phyloP scores from a whole-genome alignment of 2,888 invertebrate species.

The Strigamia transsilvanica region DNA sequence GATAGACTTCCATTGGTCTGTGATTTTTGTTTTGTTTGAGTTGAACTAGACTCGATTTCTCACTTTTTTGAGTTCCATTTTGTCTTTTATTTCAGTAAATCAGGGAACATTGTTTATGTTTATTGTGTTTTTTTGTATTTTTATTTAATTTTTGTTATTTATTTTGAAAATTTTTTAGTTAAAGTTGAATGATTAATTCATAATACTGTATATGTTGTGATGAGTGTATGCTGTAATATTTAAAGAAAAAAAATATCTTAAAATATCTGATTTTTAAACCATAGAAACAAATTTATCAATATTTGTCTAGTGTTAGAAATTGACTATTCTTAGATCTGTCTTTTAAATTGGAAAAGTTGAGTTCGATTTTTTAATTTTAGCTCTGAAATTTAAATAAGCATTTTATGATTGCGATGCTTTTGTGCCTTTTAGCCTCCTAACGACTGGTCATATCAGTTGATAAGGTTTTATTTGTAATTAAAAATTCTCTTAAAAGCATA shows the following conservation, averaged over 20 bases:
- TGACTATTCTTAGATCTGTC: slow-evolving; percentile 10
- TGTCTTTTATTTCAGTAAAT: background rate
- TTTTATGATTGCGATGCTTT: slow-evolving; percentile 23
- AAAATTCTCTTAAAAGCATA: too few species aligned
- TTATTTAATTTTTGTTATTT: background rate
- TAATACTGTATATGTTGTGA: slow-evolving; percentile 5
- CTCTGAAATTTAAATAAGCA: background rate
- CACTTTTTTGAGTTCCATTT: background rate
- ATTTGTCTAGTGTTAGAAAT: background rate
- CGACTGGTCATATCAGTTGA: background rate
- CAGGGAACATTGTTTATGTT: background rate
- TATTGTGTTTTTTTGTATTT: background rate
- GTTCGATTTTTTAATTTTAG: background rate
- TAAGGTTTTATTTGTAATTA: background rate
- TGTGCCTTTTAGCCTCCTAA: slow-evolving; percentile 23
- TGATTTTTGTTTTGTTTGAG: slow-evolving; percentile 8
- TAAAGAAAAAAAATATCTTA: background rate
- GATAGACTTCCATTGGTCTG: slow-evolving; percentile 24
- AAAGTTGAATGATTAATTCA: background rate
- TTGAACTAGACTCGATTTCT: background rate
- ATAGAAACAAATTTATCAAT: background rate
- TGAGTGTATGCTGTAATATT: background rate
- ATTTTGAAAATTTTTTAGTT: background rate
- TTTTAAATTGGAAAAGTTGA: background rate
- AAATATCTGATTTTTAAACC: background rate